phyloP scores from a whole-genome alignment of 2,888 invertebrate species.

The Drosophila rubida region DNA sequence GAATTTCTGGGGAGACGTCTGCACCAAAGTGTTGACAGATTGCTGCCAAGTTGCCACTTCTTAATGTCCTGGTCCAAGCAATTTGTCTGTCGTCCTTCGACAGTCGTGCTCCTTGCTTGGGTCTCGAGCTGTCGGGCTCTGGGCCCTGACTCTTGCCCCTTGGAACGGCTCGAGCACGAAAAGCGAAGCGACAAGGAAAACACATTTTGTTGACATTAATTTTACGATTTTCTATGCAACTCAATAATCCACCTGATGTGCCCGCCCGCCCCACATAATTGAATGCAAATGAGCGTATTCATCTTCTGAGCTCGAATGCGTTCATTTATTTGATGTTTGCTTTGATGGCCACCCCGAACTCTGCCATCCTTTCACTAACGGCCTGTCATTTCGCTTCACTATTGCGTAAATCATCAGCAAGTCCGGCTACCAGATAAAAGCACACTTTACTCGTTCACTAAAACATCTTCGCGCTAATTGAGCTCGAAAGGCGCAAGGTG shows the following conservation, averaged over 20 bases:
- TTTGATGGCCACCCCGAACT: not conserved
- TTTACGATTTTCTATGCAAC: slow-evolving; percentile 43
- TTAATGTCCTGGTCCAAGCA: slow-evolving; percentile 66
- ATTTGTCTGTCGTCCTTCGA: slow-evolving; percentile 54
- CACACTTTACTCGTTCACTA: too few relatives aligned
- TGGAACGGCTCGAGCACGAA: not conserved
- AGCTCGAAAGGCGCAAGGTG: too few relatives aligned
- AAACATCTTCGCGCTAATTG: too few relatives aligned
- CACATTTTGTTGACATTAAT: slow-evolving; percentile 37
- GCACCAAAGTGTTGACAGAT: slow-evolving; percentile 75
- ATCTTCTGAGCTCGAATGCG: not conserved
- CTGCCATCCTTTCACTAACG: not conserved
- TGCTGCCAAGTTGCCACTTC: slow-evolving; percentile 74
- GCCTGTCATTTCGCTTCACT: not conserved
- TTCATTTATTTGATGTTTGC: not conserved
- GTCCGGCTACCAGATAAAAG: too few relatives aligned
- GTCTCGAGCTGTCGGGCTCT: too few relatives aligned
- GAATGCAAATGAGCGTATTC: slow-evolving; percentile 5
- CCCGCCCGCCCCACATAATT: slow-evolving; percentile 2
- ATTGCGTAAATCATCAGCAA: slow-evolving; percentile 9
- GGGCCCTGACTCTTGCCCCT: too few relatives aligned
- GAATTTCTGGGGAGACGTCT: not conserved
- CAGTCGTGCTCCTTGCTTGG: slow-evolving; percentile 14
- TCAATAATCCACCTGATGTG: slow-evolving; percentile 26
- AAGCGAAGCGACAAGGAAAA: not conserved